phyloP scores from a whole-genome alignment of 1,140 invertebrate species.

The Drosophila lowei region DNA sequence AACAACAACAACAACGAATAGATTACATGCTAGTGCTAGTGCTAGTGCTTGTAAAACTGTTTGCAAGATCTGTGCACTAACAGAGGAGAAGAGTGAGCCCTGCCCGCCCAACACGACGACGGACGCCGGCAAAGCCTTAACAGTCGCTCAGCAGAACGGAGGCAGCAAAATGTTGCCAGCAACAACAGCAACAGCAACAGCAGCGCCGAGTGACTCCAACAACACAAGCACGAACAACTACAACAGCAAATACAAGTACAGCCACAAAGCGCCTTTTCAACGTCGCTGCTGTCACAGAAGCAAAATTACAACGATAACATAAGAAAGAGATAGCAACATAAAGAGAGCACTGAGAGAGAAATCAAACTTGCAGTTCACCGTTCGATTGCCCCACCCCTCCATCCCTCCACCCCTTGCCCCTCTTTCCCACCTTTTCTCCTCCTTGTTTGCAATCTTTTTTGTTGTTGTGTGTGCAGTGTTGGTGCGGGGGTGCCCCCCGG shows the following conservation, averaged over 20 bases:
- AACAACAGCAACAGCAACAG: conserved; percentile 24
- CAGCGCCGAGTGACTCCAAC: conserved; percentile 4
- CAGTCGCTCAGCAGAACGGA: conserved; percentile 14
- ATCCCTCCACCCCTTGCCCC: not conserved
- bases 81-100: not conserved
- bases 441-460: conserved; percentile 14
- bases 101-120: too few relatives aligned
- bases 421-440: not conserved
- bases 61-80: conserved; percentile 9
- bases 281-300: conserved; percentile 41
- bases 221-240: conserved; percentile 23
- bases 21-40: conserved; percentile 13
- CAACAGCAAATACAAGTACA: conserved; percentile 35
- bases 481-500: conserved; percentile 2
- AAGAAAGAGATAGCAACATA: conserved; percentile 35
- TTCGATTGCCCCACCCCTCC: not conserved
- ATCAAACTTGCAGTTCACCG: not conserved
- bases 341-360: conserved; percentile 18
- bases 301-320: conserved; percentile 66
- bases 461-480: conserved; percentile 14
- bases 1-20: conserved; percentile 39
- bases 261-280: conserved; percentile 47
- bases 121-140: conserved; percentile 17
- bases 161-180: conserved; percentile 47
- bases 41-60: conserved; percentile 37